phyloP scores from a whole-genome alignment of 2,888 invertebrate genomes.

The Campoplex nolae region DNA sequence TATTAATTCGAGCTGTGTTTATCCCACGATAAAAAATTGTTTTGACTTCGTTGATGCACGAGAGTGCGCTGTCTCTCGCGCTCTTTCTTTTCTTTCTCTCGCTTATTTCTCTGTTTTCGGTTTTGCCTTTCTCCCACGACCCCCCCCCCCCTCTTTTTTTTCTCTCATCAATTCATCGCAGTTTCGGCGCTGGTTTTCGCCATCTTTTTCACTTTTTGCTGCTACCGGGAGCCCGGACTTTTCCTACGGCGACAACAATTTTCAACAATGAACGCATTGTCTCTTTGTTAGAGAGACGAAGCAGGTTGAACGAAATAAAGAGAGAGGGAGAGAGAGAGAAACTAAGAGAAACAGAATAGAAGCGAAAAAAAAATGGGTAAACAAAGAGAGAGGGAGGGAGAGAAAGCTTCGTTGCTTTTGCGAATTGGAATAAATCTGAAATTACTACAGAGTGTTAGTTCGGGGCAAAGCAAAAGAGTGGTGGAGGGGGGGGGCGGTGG shows the following conservation, averaged over 20 bases:
- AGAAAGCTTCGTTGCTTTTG: conserved; percentile 14
- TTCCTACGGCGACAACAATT: conserved; percentile 50
- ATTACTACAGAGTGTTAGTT: conserved; percentile 26
- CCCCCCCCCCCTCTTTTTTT: background rate
- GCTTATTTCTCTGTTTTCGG: background rate
- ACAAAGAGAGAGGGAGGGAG: background rate
- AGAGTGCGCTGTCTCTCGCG: background rate
- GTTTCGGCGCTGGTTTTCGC: conserved; percentile 21
- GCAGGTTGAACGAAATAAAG: background rate
- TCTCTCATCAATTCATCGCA: background rate
- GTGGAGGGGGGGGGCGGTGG: background rate
- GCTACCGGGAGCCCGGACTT: conserved; percentile 14
- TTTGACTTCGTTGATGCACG: conserved; percentile 45
- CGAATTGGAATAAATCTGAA: conserved; percentile 50
- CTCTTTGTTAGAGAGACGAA: conserved; percentile 30
- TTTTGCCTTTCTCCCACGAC: background rate
- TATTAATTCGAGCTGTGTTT: conserved; percentile 58
- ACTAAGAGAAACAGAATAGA: background rate
- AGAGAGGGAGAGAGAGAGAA: background rate
- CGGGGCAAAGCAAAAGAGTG: background rate
- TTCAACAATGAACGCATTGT: conserved; percentile 59
- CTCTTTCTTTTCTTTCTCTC: background rate
- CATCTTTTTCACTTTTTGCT: conserved; percentile 26
- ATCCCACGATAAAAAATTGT: conserved; percentile 47
- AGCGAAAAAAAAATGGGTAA: background rate